Conservation (phyloP, 2,113 vertebrate species). For the Tupaia tana region DNA sequence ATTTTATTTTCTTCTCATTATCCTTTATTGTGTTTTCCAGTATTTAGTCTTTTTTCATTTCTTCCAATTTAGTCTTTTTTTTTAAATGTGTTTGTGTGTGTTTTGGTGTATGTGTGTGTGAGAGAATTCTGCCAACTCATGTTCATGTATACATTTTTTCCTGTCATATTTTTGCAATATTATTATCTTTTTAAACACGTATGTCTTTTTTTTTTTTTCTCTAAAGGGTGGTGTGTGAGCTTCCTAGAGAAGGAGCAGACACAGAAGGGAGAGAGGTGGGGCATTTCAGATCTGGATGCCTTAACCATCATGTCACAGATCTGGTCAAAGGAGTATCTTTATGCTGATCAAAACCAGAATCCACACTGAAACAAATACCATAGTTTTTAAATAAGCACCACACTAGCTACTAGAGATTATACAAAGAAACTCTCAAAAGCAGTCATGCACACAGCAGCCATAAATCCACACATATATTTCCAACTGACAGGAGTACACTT, state of each 20-base stretch:
- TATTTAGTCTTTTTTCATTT: not conserved
- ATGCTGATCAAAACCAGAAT: not conserved
- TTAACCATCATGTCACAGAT: no score
- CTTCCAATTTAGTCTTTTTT: not conserved
- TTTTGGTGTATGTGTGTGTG: not conserved
- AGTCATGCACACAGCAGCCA: not conserved
- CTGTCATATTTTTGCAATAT: slow-evolving; percentile 10
- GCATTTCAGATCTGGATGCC: no score
- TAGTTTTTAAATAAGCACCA: not conserved
- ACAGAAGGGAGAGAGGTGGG: no score
- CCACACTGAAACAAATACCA: not conserved
- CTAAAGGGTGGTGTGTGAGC: no score
- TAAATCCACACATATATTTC: not conserved
- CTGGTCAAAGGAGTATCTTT: not conserved
- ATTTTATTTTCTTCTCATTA: slow-evolving; percentile 8
- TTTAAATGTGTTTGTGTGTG: not conserved
- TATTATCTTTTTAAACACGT: not conserved
- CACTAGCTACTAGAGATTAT: not conserved
- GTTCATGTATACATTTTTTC: not conserved
- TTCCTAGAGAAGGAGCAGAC: no score
- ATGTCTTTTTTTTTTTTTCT: no score
- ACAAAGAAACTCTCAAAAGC: not conserved
- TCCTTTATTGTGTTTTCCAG: not conserved
- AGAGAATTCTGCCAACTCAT: not conserved
- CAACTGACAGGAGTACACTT: not conserved